Percentiles rank a stretch among this genome's conserved stretches.
Evolutionary conservation across 2,888 invertebrate genomes (phyloP).

Genomic region (Cheilosia grossa): DNA sequence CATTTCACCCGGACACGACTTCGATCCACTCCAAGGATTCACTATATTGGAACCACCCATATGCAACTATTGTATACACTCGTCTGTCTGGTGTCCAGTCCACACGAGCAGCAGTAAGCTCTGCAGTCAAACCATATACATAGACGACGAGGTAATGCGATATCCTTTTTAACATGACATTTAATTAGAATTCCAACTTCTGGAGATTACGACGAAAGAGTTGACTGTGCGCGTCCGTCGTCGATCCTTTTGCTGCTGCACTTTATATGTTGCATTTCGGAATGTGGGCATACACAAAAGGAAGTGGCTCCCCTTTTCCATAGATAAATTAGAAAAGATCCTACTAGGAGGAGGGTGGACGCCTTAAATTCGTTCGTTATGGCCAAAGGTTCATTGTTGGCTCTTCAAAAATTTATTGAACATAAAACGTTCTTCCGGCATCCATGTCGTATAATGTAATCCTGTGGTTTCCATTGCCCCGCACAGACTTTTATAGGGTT

Average conservation of each 20-base stretch:
- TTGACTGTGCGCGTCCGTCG: slow-evolving; percentile 20
- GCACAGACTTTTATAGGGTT: no score
- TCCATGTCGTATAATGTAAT: slow-evolving; percentile 32
- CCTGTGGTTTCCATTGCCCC: slow-evolving; percentile 35
- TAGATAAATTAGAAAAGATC: slow-evolving; percentile 69
- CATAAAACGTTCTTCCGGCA: slow-evolving; percentile 55
- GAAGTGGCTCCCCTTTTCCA: slow-evolving; percentile 56
- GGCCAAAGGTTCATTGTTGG: slow-evolving; percentile 65
- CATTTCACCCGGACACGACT: slow-evolving; percentile 64
- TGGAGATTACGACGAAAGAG: slow-evolving; percentile 57
- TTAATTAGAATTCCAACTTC: slow-evolving; percentile 73
- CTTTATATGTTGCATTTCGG: slow-evolving; percentile 3
- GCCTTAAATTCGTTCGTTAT: slow-evolving; percentile 60
- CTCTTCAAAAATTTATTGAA: slow-evolving; percentile 67
- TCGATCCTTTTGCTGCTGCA: slow-evolving; percentile 21
- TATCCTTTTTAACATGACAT: slow-evolving; percentile 73
- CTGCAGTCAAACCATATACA: slow-evolving; percentile 33
- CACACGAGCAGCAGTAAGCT: slow-evolving; percentile 22
- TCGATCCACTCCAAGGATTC: slow-evolving; percentile 56
- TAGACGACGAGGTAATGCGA: slow-evolving; percentile 66
- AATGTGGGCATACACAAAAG: slow-evolving; percentile 39
- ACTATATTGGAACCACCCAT: slow-evolving; percentile 14
- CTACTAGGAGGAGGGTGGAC: slow-evolving; percentile 25
- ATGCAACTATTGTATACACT: slow-evolving; percentile 1
- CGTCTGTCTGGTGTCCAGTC: slow-evolving; percentile 26